Percentiles rank a stretch among this genome's conserved stretches.
Conservation (phyloP, 2,113 vertebrate genomes). For the Neomonachus schauinslandi region DNA sequence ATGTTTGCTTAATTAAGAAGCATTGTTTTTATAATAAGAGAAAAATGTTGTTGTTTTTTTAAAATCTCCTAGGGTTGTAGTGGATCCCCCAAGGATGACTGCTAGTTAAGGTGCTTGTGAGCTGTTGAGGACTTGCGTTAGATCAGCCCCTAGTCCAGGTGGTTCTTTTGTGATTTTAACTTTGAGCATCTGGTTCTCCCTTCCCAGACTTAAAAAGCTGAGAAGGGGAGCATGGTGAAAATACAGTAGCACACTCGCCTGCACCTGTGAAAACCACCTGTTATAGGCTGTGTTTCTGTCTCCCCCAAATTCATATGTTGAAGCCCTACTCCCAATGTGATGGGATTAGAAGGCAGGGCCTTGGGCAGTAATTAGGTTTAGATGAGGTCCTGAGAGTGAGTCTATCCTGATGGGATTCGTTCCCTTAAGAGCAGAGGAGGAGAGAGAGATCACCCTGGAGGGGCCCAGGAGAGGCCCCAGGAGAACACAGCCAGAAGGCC, state of each 20-base stretch:
- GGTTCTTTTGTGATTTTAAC: background rate
- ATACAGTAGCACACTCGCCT: accelerated
- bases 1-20: constrained; percentile 23
- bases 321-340: accelerated
- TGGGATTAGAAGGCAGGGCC: too few species aligned
- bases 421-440: background rate
- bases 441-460: background rate
- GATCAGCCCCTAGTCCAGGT: too few species aligned
- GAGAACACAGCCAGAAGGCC: background rate
- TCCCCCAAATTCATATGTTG: background rate
- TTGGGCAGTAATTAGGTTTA: background rate
- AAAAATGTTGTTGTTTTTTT: background rate
- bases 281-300: background rate
- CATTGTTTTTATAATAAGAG: background rate
- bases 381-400: background rate
- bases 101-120: background rate
- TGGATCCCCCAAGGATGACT: too few species aligned
- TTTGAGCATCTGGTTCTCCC: background rate
- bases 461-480: background rate
- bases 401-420: background rate
- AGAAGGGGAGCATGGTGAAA: background rate
- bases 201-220: background rate
- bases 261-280: background rate
- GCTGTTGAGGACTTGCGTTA: background rate
- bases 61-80: background rate